Base-by-base conservation (phyloP, 2,888 invertebrate genomes). In the Pristionchus maxplancki region DNA sequence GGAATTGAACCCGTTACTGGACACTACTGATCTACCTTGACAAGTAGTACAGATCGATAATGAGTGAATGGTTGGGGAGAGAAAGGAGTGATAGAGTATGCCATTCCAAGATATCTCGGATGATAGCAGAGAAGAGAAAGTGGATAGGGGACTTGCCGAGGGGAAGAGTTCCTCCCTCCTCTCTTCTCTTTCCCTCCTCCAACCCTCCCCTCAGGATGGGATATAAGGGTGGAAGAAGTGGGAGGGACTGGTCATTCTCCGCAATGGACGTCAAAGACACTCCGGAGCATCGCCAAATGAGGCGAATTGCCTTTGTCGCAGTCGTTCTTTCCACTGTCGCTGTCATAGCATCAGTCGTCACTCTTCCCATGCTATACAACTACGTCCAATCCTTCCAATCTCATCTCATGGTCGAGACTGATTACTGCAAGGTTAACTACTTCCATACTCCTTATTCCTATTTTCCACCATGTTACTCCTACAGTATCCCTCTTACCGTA, bases 331-430 rank as follows among this genome's bases (percentile, higher is more conserved):
- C 93, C 50, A 92, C 93, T 28, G 92, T 91, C 20, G 93, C 93
- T 34, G 91, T 93, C 83, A 92, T 93, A 81, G 91, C 93, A 53
- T 91, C 91, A 17, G 92, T 92, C 81, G 91, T 93, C 48, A 93
- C 93, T 40, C 91, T 93, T 53, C 93, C 93, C 71, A 93, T 93
- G 93, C 90, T 93, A 86, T 92, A 93, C 90, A 91, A 90, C 87
- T 93, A 93, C 88, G 93, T 93, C 40, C 93, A 93, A 88, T 91
- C 91, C 11, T 93, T 93, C 91, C 91, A 92, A 87, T 90, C 90
- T 37, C 91, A 92, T 90, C 90, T 93, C 67, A 93, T 93, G 92
- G 91, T 92, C 62, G 93, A 93, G 89, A 92, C 93, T 48, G 92
- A 92, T 86, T 92, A 93, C 78, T 93, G 93, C 91, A 92, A 93